phyloP scores from a whole-genome alignment of 2,888 invertebrate genomes.

The Endotricha flammealis region DNA sequence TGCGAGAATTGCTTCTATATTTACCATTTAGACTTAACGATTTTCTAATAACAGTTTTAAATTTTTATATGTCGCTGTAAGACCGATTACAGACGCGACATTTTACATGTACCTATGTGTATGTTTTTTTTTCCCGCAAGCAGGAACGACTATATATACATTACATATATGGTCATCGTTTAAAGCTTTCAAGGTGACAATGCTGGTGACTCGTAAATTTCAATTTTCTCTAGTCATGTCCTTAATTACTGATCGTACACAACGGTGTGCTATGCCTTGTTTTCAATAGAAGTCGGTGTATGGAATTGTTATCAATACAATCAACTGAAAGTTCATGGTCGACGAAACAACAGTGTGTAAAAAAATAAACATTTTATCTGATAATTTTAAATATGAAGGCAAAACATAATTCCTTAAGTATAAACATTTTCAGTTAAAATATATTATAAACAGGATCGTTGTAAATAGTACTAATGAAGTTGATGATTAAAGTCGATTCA shows the following conservation, averaged over 20 bases:
- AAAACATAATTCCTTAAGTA: no score
- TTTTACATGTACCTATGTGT: no score
- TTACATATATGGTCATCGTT: constrained; percentile 32
- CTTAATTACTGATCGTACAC: constrained; percentile 48
- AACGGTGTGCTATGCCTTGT: constrained; percentile 24
- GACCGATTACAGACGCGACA: no score
- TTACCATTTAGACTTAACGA: no score
- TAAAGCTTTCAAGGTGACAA: constrained; percentile 38
- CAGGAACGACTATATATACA: constrained; percentile 2
- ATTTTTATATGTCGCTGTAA: no score
- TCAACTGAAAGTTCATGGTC: constrained; percentile 7
- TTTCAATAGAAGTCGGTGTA: constrained; percentile 24
- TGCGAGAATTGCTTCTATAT: no score
- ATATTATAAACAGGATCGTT: no score
- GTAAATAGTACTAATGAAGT: no score
- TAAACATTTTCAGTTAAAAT: no score
- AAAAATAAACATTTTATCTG: constrained; percentile 1
- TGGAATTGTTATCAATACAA: constrained; percentile 5
- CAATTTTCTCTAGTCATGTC: constrained; percentile 43
- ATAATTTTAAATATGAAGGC: constrained; percentile 15
- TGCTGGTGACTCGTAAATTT: constrained; percentile 44
- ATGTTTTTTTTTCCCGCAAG: neutral
- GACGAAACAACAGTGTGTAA: neutral
- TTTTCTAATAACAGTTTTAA: no score
- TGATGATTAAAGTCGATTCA: no score